phyloP scores from a whole-genome alignment of 1,140 invertebrate species.

The Caerostris darwini region DNA sequence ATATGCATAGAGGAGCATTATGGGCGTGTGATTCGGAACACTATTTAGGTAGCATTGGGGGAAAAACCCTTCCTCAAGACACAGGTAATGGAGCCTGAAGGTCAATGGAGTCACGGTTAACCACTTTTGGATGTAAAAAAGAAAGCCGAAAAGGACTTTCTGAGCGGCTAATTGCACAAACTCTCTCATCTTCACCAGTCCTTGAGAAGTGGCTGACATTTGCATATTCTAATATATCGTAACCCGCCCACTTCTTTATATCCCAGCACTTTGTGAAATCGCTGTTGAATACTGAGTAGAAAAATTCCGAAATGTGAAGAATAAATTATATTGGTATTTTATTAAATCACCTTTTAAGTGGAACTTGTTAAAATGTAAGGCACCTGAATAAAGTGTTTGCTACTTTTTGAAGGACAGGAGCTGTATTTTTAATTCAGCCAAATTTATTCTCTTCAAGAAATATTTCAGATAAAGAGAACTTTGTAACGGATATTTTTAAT shows the following conservation, averaged over 20 bases:
- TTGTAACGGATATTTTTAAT: no score
- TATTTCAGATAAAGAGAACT: no score
- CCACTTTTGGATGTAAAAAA: not conserved
- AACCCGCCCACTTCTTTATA: not conserved
- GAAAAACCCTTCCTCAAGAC: not conserved
- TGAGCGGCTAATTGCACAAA: not conserved
- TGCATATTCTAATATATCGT: not conserved
- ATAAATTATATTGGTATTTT: not conserved
- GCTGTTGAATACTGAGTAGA: not conserved
- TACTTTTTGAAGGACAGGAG: no score
- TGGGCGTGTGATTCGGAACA: not conserved
- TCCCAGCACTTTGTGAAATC: not conserved
- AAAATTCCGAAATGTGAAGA: not conserved
- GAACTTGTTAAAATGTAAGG: no score
- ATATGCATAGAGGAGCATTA: not conserved
- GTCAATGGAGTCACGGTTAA: not conserved
- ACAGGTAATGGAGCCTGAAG: not conserved
- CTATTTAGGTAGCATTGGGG: not conserved
- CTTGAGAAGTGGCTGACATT: not conserved
- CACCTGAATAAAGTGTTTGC: no score
- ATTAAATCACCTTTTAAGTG: not conserved
- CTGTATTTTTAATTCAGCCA: no score
- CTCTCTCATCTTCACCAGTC: not conserved
- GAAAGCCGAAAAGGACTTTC: not conserved
- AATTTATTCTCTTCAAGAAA: no score